Evolutionary conservation across 2,888 invertebrate species (phyloP), one percentile per base, ranked within the genome.

Genomic region (Eurytoma adleriae): DNA sequence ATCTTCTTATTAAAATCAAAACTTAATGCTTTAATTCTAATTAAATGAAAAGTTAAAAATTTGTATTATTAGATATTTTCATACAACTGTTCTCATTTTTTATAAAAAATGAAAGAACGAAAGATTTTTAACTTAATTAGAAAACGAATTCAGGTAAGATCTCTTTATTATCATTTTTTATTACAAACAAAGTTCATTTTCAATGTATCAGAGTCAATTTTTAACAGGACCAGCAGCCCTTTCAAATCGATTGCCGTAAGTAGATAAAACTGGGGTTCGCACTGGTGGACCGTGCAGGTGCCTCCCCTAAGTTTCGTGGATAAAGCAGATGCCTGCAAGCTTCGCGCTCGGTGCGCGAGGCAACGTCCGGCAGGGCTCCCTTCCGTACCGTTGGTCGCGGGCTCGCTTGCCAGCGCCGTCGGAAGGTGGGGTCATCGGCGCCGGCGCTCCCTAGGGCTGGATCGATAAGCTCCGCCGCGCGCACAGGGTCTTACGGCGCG

Each of bases 341-440:
- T 48, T 54, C 5, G 54, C 56, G 10, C 13, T 3, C 12, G 56
- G 24, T 48, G 54, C 18, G 0, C 10, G 48, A 50, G 27, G 27
- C 10, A 12, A 48, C 20, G 18, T 30, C 10, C 50, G 30, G 54
- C 14, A 4, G 12, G 10, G 20, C 14, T 68, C 59, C 61, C 4
- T 56, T 24, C 3, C 18, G 48, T 50, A 27, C 40, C 40, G 10
- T 10, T 40, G 40, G 40, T 10, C 10, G 40, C 40, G 7, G n/a
- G n/a, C 12, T 14, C 30, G 40, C 40, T 48, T 62, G 30, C 14
- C 7, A 5, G 20, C 48, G 67, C 13, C 72, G 72, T 27, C 54
- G n/a, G n/a, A n/a, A 78, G 78, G 48, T 72, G 72, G 78, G 52
- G 54, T 1, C 68, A 24, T 61, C 62, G n/a, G 16, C 50, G 64